Conservation (phyloP, 2,797 vertebrate species). For the Paedocypris micromegethes region DNA sequence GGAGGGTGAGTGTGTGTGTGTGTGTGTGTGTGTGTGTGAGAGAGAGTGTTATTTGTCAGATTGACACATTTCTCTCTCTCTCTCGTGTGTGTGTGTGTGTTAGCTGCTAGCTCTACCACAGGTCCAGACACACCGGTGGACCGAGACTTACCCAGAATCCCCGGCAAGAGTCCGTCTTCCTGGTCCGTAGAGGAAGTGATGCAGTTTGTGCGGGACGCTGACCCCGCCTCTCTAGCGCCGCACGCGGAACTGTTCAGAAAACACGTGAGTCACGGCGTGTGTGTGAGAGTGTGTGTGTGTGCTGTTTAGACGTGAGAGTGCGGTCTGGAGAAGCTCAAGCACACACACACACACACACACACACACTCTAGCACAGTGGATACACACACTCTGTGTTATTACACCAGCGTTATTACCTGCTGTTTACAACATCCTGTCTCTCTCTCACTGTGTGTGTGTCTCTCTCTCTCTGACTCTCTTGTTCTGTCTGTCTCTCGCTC, state of each 20-base stretch:
- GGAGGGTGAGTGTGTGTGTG: conserved; percentile 74
- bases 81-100: conserved; percentile 9
- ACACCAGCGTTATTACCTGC: too few relatives aligned
- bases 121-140: conserved; percentile 54
- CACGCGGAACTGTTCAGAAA: conserved; percentile 90
- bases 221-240: conserved; percentile 81
- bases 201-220: conserved; percentile 86
- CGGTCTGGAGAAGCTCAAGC: too few relatives aligned
- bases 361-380: too few relatives aligned
- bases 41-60: not conserved
- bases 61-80: conserved; percentile 17
- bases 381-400: too few relatives aligned
- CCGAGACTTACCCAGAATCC: conserved; percentile 57
- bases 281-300: too few relatives aligned
- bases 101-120: conserved; percentile 87
- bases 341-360: not conserved
- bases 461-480: too few relatives aligned
- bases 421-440: too few relatives aligned
- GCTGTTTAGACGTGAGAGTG: too few relatives aligned
- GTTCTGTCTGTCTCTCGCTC: too few relatives aligned
- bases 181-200: conserved; percentile 97
- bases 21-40: conserved; percentile 13
- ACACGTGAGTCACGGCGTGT: conserved; percentile 72
- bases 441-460: too few relatives aligned
- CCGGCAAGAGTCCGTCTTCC: conserved; percentile 71